These are phyloP conservation scores for Microchirus variegatus DNA, from an alignment of 2,797 vertebrate genomes.

Conservation along the genomic window DNA sequence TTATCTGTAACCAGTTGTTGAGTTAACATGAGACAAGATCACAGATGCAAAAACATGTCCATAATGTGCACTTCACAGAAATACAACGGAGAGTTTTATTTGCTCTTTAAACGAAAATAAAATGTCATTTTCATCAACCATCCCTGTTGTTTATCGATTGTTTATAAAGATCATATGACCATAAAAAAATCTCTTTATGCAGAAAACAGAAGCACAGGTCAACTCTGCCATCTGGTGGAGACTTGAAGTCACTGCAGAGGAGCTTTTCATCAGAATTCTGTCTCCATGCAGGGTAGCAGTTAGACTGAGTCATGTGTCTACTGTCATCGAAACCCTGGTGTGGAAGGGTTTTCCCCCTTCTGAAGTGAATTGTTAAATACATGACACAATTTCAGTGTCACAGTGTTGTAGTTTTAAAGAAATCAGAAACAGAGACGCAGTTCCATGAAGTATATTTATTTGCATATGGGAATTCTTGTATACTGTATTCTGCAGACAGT, in stretches of 20 bases:
- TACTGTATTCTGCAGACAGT: not conserved
- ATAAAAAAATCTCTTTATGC: not conserved
- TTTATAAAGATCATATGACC: no score
- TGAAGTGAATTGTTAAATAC: not conserved
- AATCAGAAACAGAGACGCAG: not conserved
- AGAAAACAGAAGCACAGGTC: slow-evolving; percentile 9
- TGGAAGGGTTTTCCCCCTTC: no score
- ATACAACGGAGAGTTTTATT: not conserved
- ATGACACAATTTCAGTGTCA: not conserved
- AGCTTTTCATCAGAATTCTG: not conserved
- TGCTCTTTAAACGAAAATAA: no score
- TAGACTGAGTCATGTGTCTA: not conserved
- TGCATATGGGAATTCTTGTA: not conserved
- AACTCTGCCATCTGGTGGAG: slow-evolving; percentile 65
- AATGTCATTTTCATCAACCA: no score
- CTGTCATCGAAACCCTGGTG: no score
- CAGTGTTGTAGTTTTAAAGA: slow-evolving; percentile 4
- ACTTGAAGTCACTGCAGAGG: slow-evolving; percentile 15
- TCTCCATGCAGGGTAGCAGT: not conserved
- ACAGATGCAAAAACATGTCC: not conserved
- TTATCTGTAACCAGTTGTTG: slow-evolving; percentile 1
- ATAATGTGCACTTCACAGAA: not conserved
- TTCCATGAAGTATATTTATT: slow-evolving; percentile 5
- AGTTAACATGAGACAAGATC: not conserved
- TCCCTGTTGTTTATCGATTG: no score